Conservation (phyloP, 2,797 vertebrate genomes). For the Psittacula echo region DNA sequence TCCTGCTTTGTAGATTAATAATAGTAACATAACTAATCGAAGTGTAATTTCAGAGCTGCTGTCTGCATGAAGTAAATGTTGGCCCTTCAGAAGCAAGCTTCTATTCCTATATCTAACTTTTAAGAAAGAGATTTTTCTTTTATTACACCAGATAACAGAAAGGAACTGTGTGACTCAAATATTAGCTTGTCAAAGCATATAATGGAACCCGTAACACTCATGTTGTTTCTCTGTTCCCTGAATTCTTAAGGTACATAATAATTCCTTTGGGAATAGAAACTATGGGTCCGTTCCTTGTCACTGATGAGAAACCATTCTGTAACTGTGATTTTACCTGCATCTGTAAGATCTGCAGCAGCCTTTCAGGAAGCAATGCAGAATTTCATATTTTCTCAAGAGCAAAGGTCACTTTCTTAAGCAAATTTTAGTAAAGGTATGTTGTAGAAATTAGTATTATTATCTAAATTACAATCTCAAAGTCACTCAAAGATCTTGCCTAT, state of each 20-base stretch:
- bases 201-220: background rate
- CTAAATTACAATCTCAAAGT: background rate
- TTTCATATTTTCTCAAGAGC: background rate
- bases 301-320: background rate
- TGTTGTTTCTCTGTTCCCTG: background rate
- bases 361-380: background rate
- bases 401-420: background rate
- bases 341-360: background rate
- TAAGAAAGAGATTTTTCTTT: background rate
- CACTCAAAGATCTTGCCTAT: background rate
- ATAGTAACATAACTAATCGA: background rate
- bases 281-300: background rate
- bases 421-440: background rate
- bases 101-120: background rate
- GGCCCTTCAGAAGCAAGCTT: background rate
- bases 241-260: background rate
- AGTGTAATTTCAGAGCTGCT: background rate
- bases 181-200: conserved; percentile 32
- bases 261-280: background rate
- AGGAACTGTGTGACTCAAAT: conserved; percentile 13
- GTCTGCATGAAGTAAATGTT: background rate
- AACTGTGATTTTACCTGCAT: background rate
- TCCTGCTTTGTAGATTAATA: background rate
- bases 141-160: conserved; percentile 14
- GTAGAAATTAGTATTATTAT: background rate